A percentile compares a stretch with the other conserved stretches of the same genome.
Evolutionary conservation across 1,140 invertebrate species (phyloP).

Genomic region (Drosophila athabasca): DNA sequence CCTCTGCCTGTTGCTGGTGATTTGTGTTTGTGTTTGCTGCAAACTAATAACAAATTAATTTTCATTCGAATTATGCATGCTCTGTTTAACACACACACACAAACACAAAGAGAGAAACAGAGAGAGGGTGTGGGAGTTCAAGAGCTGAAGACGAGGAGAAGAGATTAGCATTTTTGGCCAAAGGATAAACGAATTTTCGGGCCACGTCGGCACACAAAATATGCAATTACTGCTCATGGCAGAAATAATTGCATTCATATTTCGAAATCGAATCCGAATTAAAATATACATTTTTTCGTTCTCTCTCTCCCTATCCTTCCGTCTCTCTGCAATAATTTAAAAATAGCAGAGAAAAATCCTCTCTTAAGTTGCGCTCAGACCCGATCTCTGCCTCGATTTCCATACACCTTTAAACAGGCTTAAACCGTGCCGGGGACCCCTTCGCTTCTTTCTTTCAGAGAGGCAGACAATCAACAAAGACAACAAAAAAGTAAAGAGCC

Average conservation of each 20-base stretch:
- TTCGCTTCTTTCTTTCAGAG: not conserved
- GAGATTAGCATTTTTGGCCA: conserved; percentile 55
- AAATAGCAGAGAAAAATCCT: no score
- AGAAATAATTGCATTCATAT: conserved; percentile 19
- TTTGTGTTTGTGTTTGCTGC: conserved; percentile 52
- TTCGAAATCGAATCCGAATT: conserved; percentile 18
- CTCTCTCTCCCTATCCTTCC: not conserved
- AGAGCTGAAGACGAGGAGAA: not conserved
- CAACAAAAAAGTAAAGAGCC: conserved; percentile 23
- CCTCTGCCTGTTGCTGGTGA: conserved; percentile 41
- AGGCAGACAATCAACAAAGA: conserved; percentile 54
- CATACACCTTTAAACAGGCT: conserved; percentile 7
- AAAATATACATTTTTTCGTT: not conserved
- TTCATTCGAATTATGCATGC: conserved; percentile 74
- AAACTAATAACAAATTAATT: conserved; percentile 79
- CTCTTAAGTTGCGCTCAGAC: conserved; percentile 5
- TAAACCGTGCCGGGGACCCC: not conserved
- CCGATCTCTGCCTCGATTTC: conserved; percentile 13
- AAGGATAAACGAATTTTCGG: conserved; percentile 58
- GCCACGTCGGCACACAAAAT: conserved; percentile 36
- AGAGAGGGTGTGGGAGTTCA: no score
- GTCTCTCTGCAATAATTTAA: not conserved
- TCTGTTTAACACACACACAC: conserved; percentile 44
- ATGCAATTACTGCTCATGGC: conserved; percentile 49
- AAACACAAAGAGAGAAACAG: not conserved